A percentile compares a stretch with the other conserved stretches of the same genome.
Evolutionary conservation across 92 coral and sea anemone genomes (phyloP).

Genomic region (Muricea muricata): DNA sequence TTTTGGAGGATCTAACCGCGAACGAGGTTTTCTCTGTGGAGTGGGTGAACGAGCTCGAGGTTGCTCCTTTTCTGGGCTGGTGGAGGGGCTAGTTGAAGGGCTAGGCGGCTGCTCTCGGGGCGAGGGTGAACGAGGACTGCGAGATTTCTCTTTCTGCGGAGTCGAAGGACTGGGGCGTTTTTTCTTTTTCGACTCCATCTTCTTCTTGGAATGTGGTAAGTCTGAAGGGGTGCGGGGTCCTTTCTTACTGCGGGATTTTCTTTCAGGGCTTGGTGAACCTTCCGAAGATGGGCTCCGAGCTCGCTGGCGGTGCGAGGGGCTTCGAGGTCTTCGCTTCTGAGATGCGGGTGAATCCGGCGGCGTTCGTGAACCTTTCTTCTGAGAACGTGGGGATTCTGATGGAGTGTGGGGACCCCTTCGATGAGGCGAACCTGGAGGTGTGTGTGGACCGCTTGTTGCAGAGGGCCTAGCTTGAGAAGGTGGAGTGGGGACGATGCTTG

Average conservation of each 20-base stretch:
- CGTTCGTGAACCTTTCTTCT: not conserved
- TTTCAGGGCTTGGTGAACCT: constrained; percentile 6
- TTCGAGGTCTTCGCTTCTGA: constrained; percentile 39
- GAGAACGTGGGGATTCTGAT: not conserved
- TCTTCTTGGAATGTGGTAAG: constrained; percentile 42
- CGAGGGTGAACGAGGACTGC: constrained; percentile 39
- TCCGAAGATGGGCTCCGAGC: not conserved
- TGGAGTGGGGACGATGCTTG: not conserved
- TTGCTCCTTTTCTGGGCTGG: constrained; percentile 18
- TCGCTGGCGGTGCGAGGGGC: constrained; percentile 39
- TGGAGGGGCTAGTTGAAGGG: constrained; percentile 14
- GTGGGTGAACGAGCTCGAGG: constrained; percentile 26
- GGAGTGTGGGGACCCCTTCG: constrained; percentile 16
- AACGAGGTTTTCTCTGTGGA: not conserved
- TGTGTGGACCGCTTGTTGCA: not conserved
- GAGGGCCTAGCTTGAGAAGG: not conserved
- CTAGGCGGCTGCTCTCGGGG: constrained; percentile 45
- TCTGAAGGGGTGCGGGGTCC: constrained; percentile 53
- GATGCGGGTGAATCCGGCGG: not conserved
- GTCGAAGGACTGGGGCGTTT: constrained; percentile 30
- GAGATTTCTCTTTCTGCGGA: constrained; percentile 25
- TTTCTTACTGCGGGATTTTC: constrained; percentile 37
- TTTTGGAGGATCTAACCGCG: not conserved
- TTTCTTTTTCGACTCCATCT: constrained; percentile 9
- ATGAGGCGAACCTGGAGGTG: constrained; percentile 9